Base-by-base conservation (phyloP, 1,140 invertebrate genomes). In the Ceratitis capitata region DNA sequence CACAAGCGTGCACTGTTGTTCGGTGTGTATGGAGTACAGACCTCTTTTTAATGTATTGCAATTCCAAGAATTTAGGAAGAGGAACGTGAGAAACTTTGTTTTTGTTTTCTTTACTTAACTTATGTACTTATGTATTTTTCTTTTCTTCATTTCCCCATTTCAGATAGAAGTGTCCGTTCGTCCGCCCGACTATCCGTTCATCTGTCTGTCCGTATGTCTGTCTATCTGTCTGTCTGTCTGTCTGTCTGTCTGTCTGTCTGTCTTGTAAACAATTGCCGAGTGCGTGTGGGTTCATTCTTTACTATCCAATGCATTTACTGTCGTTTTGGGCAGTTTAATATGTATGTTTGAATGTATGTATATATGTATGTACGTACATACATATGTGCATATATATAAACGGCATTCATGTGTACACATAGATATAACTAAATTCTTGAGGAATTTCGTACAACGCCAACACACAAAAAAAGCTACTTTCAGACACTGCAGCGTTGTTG, bases 61-160 rank as follows among this genome's bases (percentile, higher is more conserved):
- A 91, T 91, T 91, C 90, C 90, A 91, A 91, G 90, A 91, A 91
- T 91, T 91, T 91, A 89, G 90, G 90, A 91, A 91, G 89, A 91
- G 88, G 90, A 91, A 91, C 90, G 90, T 91, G 90, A 91, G 90
- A 91, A 91, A 91, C 90, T 91, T 91, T 90, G 90, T 91, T 91
- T 91, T 91, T 91, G 87, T 91, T 85, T 58, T 85, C 61, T 85
- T 86, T 89, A 88, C 88, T 85, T 86, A n/a, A n/a, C n/a, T n/a
- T n/a, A n/a, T n/a, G n/a, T n/a, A n/a, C n/a, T n/a, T n/a, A n/a
- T n/a, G n/a, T n/a, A 83, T 84, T 82, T 49, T 82, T 84, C 32
- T 84, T 58, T 69, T 83, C 74, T 84, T 69, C 83, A 84, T 84
- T 86, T 58, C 58, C 45, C 82, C 58, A 58, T 78, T 58, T 85